These are phyloP conservation scores for Philaethria dido DNA, from an alignment of 2,888 invertebrate species.

Conservation along the genomic window DNA sequence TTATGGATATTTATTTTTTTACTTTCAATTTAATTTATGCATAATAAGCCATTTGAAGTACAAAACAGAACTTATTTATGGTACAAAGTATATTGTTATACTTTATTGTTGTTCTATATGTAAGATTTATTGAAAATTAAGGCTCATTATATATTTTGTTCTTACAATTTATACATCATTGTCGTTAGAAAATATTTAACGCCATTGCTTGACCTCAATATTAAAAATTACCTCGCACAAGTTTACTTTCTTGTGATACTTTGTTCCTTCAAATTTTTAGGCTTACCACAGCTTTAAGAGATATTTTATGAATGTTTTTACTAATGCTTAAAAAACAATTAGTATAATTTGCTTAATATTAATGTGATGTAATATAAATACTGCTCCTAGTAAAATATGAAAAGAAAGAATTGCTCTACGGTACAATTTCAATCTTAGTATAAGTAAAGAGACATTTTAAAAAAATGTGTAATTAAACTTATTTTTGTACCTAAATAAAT, in stretches of 20 bases:
- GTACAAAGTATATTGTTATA: conserved; percentile 29
- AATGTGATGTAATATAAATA: conserved; percentile 2
- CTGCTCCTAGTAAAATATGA: conserved; percentile 1
- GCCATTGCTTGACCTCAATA: conserved; percentile 20
- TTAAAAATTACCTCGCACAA: conserved; percentile 21
- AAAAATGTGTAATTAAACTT: conserved; percentile 23
- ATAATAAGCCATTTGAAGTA: conserved; percentile 21
- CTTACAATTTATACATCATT: neutral
- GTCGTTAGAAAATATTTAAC: neutral
- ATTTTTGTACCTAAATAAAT: conserved; percentile 30
- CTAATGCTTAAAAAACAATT: neutral
- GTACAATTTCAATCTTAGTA: conserved; percentile 4
- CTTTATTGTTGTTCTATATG: conserved; percentile 16
- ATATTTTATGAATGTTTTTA: conserved; percentile 19
- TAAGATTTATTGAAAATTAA: conserved; percentile 20
- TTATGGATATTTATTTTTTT: neutral
- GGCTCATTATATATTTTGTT: neutral
- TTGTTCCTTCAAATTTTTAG: conserved; percentile 33
- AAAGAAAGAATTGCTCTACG: neutral
- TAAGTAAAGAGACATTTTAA: conserved; percentile 15
- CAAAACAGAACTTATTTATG: conserved; percentile 24
- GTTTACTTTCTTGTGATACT: conserved; percentile 32
- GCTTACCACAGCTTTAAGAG: conserved; percentile 32
- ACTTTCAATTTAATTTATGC: neutral
- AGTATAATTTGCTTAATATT: conserved; percentile 22